phyloP scores from a whole-genome alignment of 2,113 vertebrate genomes.

The Neotoma lepida region DNA sequence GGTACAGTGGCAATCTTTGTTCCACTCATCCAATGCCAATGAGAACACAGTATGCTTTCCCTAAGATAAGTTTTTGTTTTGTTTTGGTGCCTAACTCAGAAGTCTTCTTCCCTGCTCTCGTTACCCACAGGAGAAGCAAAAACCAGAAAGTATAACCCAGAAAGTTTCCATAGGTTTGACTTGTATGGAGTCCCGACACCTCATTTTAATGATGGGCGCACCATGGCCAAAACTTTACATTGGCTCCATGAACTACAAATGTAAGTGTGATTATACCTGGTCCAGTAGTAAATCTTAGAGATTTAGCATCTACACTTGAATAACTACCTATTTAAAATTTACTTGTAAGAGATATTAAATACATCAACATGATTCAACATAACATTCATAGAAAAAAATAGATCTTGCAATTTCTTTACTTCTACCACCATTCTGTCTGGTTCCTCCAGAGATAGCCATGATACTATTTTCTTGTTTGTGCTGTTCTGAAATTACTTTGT shows the following conservation, averaged over 20 bases:
- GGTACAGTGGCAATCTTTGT: background rate
- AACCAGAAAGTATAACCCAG: constrained; percentile 88
- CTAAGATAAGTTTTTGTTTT: constrained; percentile 28
- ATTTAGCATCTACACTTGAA: background rate
- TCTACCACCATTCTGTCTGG: background rate
- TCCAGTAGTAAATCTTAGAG: background rate
- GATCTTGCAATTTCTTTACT: background rate
- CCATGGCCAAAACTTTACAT: constrained; percentile 81
- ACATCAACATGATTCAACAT: background rate
- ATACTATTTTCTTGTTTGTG: background rate
- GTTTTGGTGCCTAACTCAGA: constrained; percentile 22
- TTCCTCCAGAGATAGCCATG: background rate
- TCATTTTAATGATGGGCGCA: constrained; percentile 88
- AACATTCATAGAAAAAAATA: constrained; percentile 48
- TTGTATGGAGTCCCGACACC: constrained; percentile 88
- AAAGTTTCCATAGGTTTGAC: constrained; percentile 82
- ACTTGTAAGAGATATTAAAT: background rate
- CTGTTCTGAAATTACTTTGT: constrained; percentile 48
- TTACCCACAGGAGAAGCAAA: constrained; percentile 86
- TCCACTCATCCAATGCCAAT: background rate
- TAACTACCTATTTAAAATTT: background rate
- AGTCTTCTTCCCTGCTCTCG: background rate
- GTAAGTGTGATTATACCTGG: constrained; percentile 83
- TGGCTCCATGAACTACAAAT: constrained; percentile 86
- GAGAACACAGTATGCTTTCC: constrained; percentile 25